Base-by-base conservation (phyloP, 2,888 invertebrate species). In the Luperina nickerlii region DNA sequence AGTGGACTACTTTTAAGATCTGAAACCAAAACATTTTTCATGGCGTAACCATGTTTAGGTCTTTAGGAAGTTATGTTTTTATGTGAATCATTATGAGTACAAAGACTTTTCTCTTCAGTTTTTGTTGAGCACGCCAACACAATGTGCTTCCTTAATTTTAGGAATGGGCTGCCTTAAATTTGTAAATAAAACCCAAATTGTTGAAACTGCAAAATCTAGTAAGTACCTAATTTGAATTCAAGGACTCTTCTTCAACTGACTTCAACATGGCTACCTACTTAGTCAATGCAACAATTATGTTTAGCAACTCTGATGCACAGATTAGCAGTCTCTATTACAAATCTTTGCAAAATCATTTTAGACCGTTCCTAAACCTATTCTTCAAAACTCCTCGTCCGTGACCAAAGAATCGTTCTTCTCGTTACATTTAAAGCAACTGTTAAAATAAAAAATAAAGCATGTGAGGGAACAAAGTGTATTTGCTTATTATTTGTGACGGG, bases 401-500 rank as follows among this genome's bases (percentile, higher is more conserved):
- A 88, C 85, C 78, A 79, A 82, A 89, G 85, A 45, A 84, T 80
- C 72, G 75, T 88, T 88, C 81, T 90, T 92, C 88, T 92, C 90
- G 91, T 91, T 92, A 91, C 91, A 91, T 92, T 91, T 92, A 91
- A 60, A 90, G 90, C 90, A 88, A 84, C 88, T 91, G 89, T 90
- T 90, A 91, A 89, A 90, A 93, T 93, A 93, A 91, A 92, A 92
- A 92, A 92, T 87, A 89, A 89, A 91, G 82, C 87, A 82, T 89
- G 86, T 88, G 88, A 89, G 88, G 91, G 92, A 92, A 93, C 93
- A 92, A 92, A 93, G 94, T 94, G 92, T 94, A 91, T 95, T 95
- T 94, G 92, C 94, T 93, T 94, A 92, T 93, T 94, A 92, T 92
- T 93, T 92, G 93, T 91, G 93, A 90, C 82, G 86, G 85, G 84